Evolutionary conservation across 2,113 vertebrate genomes (phyloP).

Genomic region (Python bivittatus): DNA sequence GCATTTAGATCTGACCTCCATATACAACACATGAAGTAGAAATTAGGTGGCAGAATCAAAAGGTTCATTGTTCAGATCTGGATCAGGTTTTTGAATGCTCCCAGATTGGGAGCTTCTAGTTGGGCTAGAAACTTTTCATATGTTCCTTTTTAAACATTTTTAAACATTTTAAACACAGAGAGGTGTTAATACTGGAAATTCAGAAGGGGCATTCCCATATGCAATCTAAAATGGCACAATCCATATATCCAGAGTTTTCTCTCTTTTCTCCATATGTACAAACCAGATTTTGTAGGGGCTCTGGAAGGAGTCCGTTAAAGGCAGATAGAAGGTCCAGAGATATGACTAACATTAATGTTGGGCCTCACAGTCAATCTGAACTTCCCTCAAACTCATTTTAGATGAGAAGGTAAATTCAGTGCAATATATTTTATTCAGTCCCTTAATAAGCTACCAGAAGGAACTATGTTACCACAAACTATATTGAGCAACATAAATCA

Average conservation of each 20-base stretch:
- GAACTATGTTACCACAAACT: slow-evolving; percentile 13
- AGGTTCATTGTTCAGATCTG: background rate
- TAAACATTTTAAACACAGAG: background rate
- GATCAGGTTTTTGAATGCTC: background rate
- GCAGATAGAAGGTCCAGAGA: background rate
- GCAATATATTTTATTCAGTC: slow-evolving; percentile 17
- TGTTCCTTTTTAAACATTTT: background rate
- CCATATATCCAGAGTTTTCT: background rate
- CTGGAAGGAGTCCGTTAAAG: background rate
- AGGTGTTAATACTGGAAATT: background rate
- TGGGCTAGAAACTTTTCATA: background rate
- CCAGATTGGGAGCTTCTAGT: background rate
- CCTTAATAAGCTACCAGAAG: slow-evolving; percentile 26
- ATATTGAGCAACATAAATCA: slow-evolving; percentile 36
- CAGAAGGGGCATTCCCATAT: background rate
- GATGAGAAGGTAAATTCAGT: slow-evolving; percentile 10
- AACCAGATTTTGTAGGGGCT: background rate
- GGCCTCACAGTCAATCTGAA: background rate
- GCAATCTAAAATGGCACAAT: background rate
- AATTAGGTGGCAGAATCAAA: background rate
- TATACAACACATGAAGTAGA: background rate
- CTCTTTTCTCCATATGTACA: background rate
- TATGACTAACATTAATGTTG: background rate
- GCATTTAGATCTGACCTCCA: background rate
- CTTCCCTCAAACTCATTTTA: background rate